phyloP scores from a whole-genome alignment of 2,797 vertebrate species.

The Amblyraja radiata region DNA sequence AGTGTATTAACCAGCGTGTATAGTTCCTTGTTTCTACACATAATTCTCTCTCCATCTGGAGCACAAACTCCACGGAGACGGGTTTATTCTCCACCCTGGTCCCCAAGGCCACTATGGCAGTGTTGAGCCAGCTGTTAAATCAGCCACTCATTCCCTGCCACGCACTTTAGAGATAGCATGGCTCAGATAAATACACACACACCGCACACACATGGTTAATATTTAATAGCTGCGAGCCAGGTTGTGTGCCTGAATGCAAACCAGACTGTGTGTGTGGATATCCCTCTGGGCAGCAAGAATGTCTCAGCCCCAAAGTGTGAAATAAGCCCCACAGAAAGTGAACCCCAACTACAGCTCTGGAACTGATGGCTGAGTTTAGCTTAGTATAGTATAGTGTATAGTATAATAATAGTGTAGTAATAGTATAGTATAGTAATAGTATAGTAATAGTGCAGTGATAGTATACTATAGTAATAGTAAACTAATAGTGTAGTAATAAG shows the following conservation, averaged over 20 bases:
- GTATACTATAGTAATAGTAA: no score
- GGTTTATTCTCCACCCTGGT: background rate
- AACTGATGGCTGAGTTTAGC: background rate
- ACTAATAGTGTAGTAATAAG: no score
- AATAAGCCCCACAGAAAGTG: background rate
- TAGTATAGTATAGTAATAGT: no score
- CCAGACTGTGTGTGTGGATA: background rate
- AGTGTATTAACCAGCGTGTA: no score
- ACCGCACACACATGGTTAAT: background rate
- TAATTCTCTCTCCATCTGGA: background rate
- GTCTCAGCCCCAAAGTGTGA: background rate
- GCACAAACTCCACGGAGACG: background rate
- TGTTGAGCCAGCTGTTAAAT: background rate
- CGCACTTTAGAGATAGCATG: no score
- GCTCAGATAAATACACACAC: no score
- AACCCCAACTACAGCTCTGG: background rate
- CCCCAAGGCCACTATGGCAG: background rate
- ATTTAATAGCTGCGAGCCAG: background rate
- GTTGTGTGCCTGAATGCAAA: background rate
- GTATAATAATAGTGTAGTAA: no score
- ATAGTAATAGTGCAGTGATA: no score
- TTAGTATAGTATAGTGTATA: no score
- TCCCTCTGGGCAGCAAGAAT: background rate
- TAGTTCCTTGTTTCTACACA: no score
- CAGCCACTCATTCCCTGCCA: background rate